These are phyloP conservation scores for Ctenochaetus hawaiiensis DNA, from an alignment of 2,797 vertebrate genomes.

Conservation along the genomic window DNA sequence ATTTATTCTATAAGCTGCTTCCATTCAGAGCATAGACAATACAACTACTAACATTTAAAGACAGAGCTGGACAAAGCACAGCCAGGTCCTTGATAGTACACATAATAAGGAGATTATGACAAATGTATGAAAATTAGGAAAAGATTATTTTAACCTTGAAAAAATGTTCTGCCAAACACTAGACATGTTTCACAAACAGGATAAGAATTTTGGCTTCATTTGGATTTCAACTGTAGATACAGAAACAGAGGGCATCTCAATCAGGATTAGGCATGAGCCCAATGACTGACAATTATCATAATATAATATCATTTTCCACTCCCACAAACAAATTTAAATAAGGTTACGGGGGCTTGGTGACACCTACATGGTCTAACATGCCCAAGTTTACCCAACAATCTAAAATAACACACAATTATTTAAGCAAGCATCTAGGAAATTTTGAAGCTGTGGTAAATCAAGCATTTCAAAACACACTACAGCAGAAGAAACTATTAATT, in stretches of 20 bases:
- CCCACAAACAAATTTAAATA: not conserved
- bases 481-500: not conserved
- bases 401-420: not conserved
- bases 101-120: not conserved
- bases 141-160: not conserved
- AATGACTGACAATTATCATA: constrained; percentile 1
- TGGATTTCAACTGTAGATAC: too few species aligned
- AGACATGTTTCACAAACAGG: not conserved
- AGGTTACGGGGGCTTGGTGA: not conserved
- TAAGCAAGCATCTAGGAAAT: constrained; percentile 5
- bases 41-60: not conserved
- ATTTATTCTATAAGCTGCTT: not conserved
- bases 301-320: not conserved
- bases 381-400: not conserved
- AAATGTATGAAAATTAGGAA: not conserved
- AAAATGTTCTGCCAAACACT: not conserved
- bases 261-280: not conserved
- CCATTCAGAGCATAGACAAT: not conserved
- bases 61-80: not conserved
- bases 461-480: constrained; percentile 1
- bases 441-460: constrained; percentile 10
- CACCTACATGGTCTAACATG: not conserved
- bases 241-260: not conserved
- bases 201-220: not conserved
- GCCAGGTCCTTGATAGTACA: not conserved